These are phyloP conservation scores for Pardosa pseudoannulata DNA, from an alignment of 2,888 invertebrate species.

Conservation along the genomic window DNA sequence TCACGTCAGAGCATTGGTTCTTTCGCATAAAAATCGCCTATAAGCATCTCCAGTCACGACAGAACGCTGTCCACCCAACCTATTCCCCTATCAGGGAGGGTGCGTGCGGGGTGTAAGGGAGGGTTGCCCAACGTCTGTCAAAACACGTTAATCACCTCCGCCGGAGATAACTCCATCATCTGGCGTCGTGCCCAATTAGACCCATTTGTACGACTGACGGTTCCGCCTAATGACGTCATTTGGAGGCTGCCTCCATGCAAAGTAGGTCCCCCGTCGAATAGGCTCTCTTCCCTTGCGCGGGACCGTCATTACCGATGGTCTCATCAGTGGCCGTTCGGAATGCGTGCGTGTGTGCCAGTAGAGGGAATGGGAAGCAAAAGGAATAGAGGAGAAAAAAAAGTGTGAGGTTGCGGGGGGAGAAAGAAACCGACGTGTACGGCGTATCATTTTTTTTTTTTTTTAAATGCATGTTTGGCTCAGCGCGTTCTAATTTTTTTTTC, in stretches of 20 bases:
- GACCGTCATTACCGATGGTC: conserved; percentile 13
- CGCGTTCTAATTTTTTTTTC: not conserved
- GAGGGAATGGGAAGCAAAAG: not conserved
- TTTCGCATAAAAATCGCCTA: not conserved
- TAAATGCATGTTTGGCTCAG: not conserved
- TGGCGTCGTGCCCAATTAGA: conserved; percentile 68
- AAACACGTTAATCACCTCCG: conserved; percentile 61
- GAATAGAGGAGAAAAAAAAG: not conserved
- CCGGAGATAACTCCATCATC: conserved; percentile 67
- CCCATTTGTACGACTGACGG: conserved; percentile 60
- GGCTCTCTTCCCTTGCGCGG: not conserved
- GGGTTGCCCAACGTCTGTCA: conserved; percentile 50
- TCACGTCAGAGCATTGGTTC: not conserved
- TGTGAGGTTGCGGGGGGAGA: too few species aligned
- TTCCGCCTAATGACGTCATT: conserved; percentile 66
- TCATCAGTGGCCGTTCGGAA: conserved; percentile 16
- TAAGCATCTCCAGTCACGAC: conserved; percentile 9
- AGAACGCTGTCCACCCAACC: not conserved
- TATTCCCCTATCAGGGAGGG: not conserved
- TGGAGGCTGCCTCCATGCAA: conserved; percentile 39
- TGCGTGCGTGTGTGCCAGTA: not conserved
- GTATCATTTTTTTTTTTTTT: conserved; percentile 14
- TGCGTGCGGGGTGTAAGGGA: not conserved
- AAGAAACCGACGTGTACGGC: not conserved
- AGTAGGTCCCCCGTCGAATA: conserved; percentile 17